Percentiles rank a stretch among this genome's conserved stretches.
Conservation (phyloP, 2,113 vertebrate species). For the Sceloporus tristichus region DNA sequence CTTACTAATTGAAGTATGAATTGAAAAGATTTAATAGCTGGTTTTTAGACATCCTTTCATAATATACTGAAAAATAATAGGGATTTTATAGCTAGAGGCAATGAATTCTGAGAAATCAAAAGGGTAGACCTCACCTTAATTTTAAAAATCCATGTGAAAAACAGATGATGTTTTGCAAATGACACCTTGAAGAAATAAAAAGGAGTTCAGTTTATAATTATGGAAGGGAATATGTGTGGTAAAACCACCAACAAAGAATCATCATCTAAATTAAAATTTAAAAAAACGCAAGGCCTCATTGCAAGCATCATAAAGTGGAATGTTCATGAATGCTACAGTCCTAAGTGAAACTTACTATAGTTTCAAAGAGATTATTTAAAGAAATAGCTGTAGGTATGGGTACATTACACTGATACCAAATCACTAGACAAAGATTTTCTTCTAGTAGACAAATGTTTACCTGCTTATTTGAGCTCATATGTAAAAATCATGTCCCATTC, state of each 20-base stretch:
- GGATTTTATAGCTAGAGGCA: slow-evolving; percentile 47
- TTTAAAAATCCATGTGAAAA: slow-evolving; percentile 25
- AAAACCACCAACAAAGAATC: neutral
- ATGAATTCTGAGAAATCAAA: slow-evolving; percentile 41
- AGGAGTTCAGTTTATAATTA: slow-evolving; percentile 9
- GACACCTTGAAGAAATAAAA: slow-evolving; percentile 36
- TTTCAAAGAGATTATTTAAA: too few species aligned
- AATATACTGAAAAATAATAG: slow-evolving; percentile 36
- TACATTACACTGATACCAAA: too few species aligned
- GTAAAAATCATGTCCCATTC: too few species aligned
- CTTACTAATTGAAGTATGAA: slow-evolving; percentile 51
- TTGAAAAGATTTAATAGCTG: slow-evolving; percentile 36
- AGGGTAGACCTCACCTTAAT: slow-evolving; percentile 3
- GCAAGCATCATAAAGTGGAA: neutral
- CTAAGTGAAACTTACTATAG: too few species aligned
- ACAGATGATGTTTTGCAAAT: slow-evolving; percentile 11
- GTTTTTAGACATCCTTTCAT: slow-evolving; percentile 45
- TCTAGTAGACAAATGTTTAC: too few species aligned
- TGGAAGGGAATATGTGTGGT: slow-evolving; percentile 21
- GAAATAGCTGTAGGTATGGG: too few species aligned
- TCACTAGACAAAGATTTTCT: too few species aligned
- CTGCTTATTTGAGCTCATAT: too few species aligned
- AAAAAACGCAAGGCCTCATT: slow-evolving; percentile 2
- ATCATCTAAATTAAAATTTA: neutral
- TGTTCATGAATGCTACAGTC: neutral